Conservation (phyloP, 2,888 invertebrate species). For the Thera obeliscata region DNA sequence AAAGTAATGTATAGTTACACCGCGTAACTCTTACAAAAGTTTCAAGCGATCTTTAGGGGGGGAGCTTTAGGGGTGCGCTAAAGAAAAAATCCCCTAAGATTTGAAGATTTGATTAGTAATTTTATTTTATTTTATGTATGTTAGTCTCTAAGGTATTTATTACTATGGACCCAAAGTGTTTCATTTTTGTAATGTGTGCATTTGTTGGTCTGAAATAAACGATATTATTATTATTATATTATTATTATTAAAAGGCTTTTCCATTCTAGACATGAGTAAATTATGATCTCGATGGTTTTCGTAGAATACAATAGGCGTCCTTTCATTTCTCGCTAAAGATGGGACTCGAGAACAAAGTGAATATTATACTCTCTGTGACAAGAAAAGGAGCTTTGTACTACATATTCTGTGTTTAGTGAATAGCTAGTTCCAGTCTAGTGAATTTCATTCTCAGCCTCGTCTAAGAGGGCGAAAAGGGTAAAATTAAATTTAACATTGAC, state of each 20-base stretch:
- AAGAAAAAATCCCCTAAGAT: too few relatives aligned
- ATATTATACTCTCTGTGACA: constrained; percentile 15
- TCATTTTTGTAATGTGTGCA: too few relatives aligned
- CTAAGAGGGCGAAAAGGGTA: constrained; percentile 21
- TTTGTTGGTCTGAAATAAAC: too few relatives aligned
- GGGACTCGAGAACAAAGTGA: constrained; percentile 1
- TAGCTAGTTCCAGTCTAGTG: constrained; percentile 23
- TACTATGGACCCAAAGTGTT: too few relatives aligned
- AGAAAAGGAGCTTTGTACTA: constrained; percentile 9
- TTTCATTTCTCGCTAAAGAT: constrained; percentile 19
- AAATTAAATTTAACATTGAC: constrained; percentile 22
- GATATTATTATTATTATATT: too few relatives aligned
- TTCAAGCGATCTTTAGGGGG: constrained; percentile 8
- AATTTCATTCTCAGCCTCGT: constrained; percentile 18
- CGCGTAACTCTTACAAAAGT: not conserved
- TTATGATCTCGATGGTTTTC: not conserved
- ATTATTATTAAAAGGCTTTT: too few relatives aligned
- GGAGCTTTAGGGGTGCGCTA: too few relatives aligned
- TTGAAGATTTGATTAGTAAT: too few relatives aligned
- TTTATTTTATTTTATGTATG: too few relatives aligned
- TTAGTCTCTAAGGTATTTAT: too few relatives aligned
- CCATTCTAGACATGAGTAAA: constrained; percentile 5
- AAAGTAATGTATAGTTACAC: not conserved
- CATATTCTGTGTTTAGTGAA: constrained; percentile 19
- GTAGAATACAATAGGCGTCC: constrained; percentile 15